Evolutionary conservation across 2,113 vertebrate species (phyloP), one percentile per base, ranked within the genome.

Genomic region (Columbina picui): DNA sequence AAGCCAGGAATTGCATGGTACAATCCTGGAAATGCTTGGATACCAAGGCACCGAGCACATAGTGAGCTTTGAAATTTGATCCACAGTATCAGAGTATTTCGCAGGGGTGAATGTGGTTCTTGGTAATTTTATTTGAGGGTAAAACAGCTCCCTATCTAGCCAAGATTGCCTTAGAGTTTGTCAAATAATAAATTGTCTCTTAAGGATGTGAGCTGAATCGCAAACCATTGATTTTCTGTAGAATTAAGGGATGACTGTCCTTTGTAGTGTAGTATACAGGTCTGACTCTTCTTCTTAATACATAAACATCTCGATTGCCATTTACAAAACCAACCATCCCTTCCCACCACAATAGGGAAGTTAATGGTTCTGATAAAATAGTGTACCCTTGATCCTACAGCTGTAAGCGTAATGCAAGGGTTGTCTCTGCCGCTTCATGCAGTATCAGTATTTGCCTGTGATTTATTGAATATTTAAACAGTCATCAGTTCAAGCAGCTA

Each of bases 391-490:
- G 90, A 86, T 96, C 89, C 63, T 84, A 84, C 67, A 80, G 41
- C 92, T 93, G 74, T 94, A 93, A 92, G 90, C 75, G 91, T 74
- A 90, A 80, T 65, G 49, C 30, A 47, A 69, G 76, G 50, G 34
- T 81, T 89, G 76, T 91, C 89, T 83, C 71, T 86, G 60, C 55
- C 12, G 23, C 88, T 96, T 97, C 79, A 82, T 89, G 84, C 84
- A 64, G 63, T 89, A 85, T 95, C 87, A 85, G 57, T 68, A 64
- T 96, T 95, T 96, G 91, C 90, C 57, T 91, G 73, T 95, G 96
- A 98, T 98, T 97, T 91, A 94, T 91, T 50, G 95, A 97, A 97
- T 97, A 94, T 97, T 98, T 96, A 97, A 97, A 80, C 85, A 93
- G 96, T 96, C 91, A 94, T 97, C 95, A 95, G 22, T 92, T 94